phyloP scores from a whole-genome alignment of 2,113 vertebrate species.

The Alligator sinensis region DNA sequence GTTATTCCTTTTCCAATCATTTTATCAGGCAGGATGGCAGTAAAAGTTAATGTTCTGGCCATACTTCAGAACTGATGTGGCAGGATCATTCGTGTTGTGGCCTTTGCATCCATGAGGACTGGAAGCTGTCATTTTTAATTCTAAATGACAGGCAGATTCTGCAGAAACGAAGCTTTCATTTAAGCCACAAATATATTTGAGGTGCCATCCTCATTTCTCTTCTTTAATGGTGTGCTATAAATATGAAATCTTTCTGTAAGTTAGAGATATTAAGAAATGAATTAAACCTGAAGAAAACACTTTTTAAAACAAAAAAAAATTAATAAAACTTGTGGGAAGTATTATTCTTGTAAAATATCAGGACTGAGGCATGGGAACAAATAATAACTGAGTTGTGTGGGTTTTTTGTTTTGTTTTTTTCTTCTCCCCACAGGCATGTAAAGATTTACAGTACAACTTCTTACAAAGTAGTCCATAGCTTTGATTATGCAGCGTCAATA shows the following conservation, averaged over 20 bases:
- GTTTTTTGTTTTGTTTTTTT: slow-evolving; percentile 7
- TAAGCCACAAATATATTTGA: background rate
- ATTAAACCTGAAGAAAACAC: background rate
- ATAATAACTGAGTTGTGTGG: background rate
- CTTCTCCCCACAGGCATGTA: slow-evolving; percentile 86
- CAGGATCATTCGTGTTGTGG: no score
- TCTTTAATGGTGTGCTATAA: background rate
- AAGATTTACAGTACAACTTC: slow-evolving; percentile 96
- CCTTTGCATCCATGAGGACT: background rate
- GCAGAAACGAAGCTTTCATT: background rate
- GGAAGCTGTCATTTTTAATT: background rate
- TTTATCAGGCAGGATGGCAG: no score
- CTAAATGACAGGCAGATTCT: background rate
- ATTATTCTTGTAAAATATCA: background rate
- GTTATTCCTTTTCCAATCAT: no score
- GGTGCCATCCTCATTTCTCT: background rate
- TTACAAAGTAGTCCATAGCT: slow-evolving; percentile 96
- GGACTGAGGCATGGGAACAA: background rate
- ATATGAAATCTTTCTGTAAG: background rate
- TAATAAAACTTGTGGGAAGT: background rate
- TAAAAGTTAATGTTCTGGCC: no score
- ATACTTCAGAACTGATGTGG: no score
- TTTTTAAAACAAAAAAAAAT: background rate
- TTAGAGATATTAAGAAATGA: background rate
- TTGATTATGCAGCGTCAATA: slow-evolving; percentile 92